phyloP scores from a whole-genome alignment of 2,888 invertebrate genomes.

The Drosophila crucigera region DNA sequence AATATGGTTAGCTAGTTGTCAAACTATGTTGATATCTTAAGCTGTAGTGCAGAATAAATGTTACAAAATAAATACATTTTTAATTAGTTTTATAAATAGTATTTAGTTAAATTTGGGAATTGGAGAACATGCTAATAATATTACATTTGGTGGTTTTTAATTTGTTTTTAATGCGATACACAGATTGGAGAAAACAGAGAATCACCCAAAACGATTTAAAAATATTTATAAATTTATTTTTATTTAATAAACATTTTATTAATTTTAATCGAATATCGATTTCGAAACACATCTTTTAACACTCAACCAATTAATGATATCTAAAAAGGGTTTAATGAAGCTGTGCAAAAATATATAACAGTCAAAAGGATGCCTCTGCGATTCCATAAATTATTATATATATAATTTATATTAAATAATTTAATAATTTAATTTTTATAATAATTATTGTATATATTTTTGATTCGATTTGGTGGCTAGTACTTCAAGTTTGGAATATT shows the following conservation, averaged over 20 bases:
- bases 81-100: neutral
- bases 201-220: neutral
- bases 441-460: neutral
- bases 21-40: too few species aligned
- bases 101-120: neutral
- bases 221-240: neutral
- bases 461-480: neutral
- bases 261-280: neutral
- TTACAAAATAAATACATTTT: neutral
- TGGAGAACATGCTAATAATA: neutral
- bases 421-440: too few species aligned
- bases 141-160: neutral
- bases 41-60: neutral
- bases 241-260: neutral
- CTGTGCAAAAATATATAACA: neutral
- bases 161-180: neutral
- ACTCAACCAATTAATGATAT: neutral
- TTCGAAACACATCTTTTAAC: neutral
- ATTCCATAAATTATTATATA: neutral
- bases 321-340: neutral
- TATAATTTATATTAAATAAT: neutral
- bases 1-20: neutral
- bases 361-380: neutral
- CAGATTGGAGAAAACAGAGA: neutral
- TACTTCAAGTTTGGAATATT: neutral